These are phyloP conservation scores for Diloba caeruleocephala DNA, from an alignment of 2,888 invertebrate genomes.

Conservation along the genomic window DNA sequence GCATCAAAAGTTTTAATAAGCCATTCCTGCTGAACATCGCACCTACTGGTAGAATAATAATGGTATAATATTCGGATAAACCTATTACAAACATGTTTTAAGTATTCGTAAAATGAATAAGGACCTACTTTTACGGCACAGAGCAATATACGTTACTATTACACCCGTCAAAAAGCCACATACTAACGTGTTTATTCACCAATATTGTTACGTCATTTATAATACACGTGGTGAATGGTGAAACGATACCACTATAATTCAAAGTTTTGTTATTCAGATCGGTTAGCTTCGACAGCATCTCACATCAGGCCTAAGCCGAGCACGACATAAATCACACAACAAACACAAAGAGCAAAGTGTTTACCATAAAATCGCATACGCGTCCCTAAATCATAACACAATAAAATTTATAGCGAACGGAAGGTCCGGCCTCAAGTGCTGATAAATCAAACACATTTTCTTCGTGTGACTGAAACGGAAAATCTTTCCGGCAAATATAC, in stretches of 20 bases:
- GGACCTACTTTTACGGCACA: constrained; percentile 34
- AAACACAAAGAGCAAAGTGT: constrained; percentile 86
- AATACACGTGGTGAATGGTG: constrained; percentile 24
- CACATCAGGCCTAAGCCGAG: constrained; percentile 56
- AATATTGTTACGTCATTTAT: constrained; percentile 32
- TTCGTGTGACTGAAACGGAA: constrained; percentile 83
- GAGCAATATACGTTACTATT: constrained; percentile 40
- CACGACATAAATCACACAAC: constrained; percentile 76
- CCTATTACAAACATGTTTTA: constrained; percentile 43
- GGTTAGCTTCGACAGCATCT: constrained; percentile 60
- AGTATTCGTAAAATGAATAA: constrained; percentile 40
- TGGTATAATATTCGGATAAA: constrained; percentile 25
- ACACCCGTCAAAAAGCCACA: constrained; percentile 38
- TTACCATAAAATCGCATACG: constrained; percentile 87
- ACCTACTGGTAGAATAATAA: constrained; percentile 26
- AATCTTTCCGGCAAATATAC: constrained; percentile 84
- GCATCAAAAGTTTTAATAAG: constrained; percentile 15
- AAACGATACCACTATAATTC: constrained; percentile 43
- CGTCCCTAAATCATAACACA: constrained; percentile 87
- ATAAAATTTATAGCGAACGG: constrained; percentile 87
- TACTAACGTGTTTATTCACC: constrained; percentile 26
- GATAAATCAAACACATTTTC: constrained; percentile 88
- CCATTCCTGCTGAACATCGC: constrained; percentile 14
- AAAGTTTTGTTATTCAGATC: constrained; percentile 56
- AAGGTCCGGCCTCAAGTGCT: constrained; percentile 88